Evolutionary conservation across 1,140 invertebrate genomes (phyloP), one percentile per base, ranked within the genome.

Genomic region (Panulirus ornatus): DNA sequence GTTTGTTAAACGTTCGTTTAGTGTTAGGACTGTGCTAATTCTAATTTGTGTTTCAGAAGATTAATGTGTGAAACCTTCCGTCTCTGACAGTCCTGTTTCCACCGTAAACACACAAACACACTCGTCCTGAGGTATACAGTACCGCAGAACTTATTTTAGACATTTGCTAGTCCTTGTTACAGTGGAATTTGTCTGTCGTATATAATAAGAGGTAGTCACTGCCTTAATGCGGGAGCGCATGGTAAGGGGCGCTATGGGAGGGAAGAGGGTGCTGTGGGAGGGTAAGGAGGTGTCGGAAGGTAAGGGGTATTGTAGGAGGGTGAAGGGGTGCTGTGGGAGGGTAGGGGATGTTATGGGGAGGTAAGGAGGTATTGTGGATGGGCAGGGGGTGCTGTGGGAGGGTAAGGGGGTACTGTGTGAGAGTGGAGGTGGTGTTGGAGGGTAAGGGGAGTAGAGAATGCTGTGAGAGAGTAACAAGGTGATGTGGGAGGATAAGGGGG

Each of bases 171-270:
- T n/a, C n/a, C n/a, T n/a, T n/a, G n/a, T n/a, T n/a, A n/a, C n/a
- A n/a, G n/a, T n/a, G n/a, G n/a, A n/a, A n/a, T n/a, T n/a, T n/a
- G n/a, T n/a, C n/a, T n/a, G n/a, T n/a, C n/a, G n/a, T n/a, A n/a
- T n/a, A n/a, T 34, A 34, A 76, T 36, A 30, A 27, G 44, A 44
- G 42, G n/a, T 78, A 78, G 58, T 66, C 58, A 66, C 58, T 66
- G 58, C 58, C 58, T 66, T 66, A 5, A 11, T 11, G 16, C 5
- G 42, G 1, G 51, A 34, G 5, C n/a, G n/a, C n/a, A n/a, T 58
- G 51, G 51, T 11, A 58, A 58, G 51, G 51, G 22, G 9, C 22
- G 9, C 9, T 58, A 58, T 58, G 9, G 51, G 51, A 22, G 51
- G 22, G 51, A 58, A 9, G 51, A 11, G 9, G 22, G 9, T 63